These are phyloP conservation scores for Pterostichus niger DNA, from an alignment of 2,888 invertebrate species.

Conservation along the genomic window DNA sequence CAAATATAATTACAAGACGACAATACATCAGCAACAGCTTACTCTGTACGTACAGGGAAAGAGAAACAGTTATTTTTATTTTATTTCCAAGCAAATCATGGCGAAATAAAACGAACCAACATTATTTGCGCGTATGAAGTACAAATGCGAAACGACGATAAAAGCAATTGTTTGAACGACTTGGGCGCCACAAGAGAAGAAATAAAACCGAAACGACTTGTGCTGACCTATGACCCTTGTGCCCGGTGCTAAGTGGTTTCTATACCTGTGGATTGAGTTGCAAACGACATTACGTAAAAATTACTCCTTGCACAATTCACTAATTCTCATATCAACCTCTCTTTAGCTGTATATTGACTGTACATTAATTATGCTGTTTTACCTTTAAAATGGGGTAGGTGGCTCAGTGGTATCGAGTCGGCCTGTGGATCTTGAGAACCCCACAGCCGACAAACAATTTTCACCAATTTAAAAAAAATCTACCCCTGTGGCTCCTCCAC, in stretches of 20 bases:
- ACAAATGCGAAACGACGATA: slow-evolving; percentile 39
- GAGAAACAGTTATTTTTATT: background rate
- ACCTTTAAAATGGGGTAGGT: too few species aligned
- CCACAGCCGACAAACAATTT: too few species aligned
- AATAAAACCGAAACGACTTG: slow-evolving; percentile 11
- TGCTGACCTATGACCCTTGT: background rate
- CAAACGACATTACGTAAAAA: background rate
- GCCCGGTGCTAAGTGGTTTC: background rate
- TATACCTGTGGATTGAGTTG: slow-evolving; percentile 12
- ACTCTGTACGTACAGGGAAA: background rate
- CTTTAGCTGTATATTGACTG: too few species aligned
- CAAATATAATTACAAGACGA: slow-evolving; percentile 27
- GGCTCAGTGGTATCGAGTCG: too few species aligned
- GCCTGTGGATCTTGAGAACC: too few species aligned
- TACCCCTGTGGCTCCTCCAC: too few species aligned
- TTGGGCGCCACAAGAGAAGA: background rate
- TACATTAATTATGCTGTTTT: too few species aligned
- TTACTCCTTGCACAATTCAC: background rate
- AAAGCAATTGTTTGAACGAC: slow-evolving; percentile 35
- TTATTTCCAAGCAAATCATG: background rate
- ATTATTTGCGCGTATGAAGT: slow-evolving; percentile 34
- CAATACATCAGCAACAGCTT: background rate
- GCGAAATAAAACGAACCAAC: background rate
- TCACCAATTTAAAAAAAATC: too few species aligned
- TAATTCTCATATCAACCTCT: background rate